Percentiles rank a stretch among this genome's conserved stretches.
phyloP scores from a whole-genome alignment of 1,140 invertebrate species.

The Brachionus plicatilis region DNA sequence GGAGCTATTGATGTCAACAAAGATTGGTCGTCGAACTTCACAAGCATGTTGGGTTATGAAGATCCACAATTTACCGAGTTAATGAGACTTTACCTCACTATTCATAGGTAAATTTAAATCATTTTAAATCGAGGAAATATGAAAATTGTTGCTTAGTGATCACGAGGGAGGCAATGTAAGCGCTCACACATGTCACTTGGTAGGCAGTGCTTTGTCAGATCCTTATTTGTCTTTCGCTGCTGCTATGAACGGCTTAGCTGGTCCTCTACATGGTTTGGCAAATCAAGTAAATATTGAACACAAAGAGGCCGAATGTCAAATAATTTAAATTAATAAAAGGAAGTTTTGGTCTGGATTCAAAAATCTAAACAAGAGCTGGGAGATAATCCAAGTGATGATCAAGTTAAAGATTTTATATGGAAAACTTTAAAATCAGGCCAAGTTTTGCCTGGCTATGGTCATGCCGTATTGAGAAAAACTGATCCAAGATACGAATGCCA shows the following conservation, averaged over 20 bases:
- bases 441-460: conserved; percentile 92
- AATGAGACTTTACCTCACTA: conserved; percentile 87
- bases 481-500: conserved; percentile 91
- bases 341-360: conserved; percentile 55
- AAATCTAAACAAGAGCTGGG: conserved; percentile 70
- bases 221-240: conserved; percentile 88
- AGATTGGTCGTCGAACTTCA: conserved; percentile 91
- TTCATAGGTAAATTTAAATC: conserved; percentile 62
- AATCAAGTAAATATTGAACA: conserved; percentile 65
- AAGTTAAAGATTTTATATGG: conserved; percentile 86
- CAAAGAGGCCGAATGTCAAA: not conserved
- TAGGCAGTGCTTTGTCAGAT: conserved; percentile 87
- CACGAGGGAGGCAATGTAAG: conserved; percentile 90
- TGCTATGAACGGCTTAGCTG: conserved; percentile 86
- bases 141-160: conserved; percentile 59
- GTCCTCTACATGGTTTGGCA: conserved; percentile 88
- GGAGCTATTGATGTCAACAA: conserved; percentile 78
- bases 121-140: conserved; percentile 43
- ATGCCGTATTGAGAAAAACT: conserved; percentile 90
- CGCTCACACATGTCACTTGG: conserved; percentile 87
- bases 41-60: conserved; percentile 83
- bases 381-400: conserved; percentile 72
- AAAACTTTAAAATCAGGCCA: conserved; percentile 85
- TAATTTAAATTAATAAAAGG: conserved; percentile 45
- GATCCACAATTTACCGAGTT: conserved; percentile 80